Conservation (phyloP, 2,797 vertebrate genomes). For the Podarcis siculus region DNA sequence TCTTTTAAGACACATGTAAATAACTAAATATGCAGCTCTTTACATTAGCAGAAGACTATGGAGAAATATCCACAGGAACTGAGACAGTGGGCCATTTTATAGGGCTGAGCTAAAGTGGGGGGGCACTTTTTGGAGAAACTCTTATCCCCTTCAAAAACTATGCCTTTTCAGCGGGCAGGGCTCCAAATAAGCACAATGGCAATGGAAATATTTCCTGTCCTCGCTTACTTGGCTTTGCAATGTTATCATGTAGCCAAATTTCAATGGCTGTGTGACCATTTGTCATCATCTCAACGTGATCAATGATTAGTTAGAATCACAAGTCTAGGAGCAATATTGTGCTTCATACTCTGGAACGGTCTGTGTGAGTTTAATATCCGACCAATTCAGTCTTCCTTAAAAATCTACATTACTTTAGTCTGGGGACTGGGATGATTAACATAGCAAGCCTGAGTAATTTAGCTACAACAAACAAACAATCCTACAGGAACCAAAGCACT, state of each 20-base stretch:
- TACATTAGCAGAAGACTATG: neutral
- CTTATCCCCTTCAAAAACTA: neutral
- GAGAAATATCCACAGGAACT: neutral
- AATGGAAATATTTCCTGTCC: neutral
- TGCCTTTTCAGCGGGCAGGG: neutral
- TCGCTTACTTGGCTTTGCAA: neutral
- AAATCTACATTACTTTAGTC: neutral
- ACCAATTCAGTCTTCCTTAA: neutral
- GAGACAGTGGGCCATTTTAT: neutral
- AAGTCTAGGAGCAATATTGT: neutral
- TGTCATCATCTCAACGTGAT: neutral
- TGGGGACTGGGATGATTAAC: no score
- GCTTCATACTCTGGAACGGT: neutral
- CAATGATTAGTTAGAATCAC: neutral
- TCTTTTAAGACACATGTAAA: conserved; percentile 28
- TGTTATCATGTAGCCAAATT: neutral
- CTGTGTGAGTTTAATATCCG: neutral
- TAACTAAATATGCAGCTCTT: neutral
- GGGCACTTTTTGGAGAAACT: neutral
- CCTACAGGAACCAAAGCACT: neutral
- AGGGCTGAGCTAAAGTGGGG: no score
- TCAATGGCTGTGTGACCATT: neutral
- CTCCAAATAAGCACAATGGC: neutral
- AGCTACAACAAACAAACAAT: no score
- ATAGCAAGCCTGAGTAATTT: neutral